phyloP scores from a whole-genome alignment of 2,888 invertebrate species.

The Euzophera pinguis region DNA sequence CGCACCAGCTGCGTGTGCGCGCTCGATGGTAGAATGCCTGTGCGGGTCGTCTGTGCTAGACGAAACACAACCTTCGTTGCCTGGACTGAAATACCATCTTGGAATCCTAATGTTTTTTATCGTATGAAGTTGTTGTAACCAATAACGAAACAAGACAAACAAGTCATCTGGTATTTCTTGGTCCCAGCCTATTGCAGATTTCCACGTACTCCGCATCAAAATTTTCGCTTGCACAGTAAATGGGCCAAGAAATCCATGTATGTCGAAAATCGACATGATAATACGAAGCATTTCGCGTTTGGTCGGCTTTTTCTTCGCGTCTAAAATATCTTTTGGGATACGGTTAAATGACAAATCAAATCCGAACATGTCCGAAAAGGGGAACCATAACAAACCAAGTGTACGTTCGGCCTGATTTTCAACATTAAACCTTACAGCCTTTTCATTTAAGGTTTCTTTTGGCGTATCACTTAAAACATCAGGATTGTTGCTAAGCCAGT shows the following conservation, averaged over 20 bases:
- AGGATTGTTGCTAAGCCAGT: constrained; percentile 17
- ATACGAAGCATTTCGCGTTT: constrained; percentile 10
- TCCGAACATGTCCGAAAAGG: background rate
- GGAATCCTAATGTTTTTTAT: too few relatives aligned
- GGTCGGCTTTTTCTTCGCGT: background rate
- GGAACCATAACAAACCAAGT: constrained; percentile 22
- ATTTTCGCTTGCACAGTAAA: constrained; percentile 12
- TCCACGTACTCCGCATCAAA: background rate
- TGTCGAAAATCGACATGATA: constrained; percentile 16
- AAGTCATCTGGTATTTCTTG: background rate
- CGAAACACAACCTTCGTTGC: too few relatives aligned
- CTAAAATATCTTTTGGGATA: background rate
- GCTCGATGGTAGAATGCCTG: too few relatives aligned
- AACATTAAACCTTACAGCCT: constrained; percentile 15
- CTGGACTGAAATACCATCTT: too few relatives aligned
- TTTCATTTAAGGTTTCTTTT: constrained; percentile 9
- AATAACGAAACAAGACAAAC: too few relatives aligned
- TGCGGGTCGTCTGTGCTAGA: too few relatives aligned
- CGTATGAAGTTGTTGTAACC: too few relatives aligned
- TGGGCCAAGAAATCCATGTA: constrained; percentile 11
- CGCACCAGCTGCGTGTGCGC: too few relatives aligned
- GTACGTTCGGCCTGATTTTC: constrained; percentile 19
- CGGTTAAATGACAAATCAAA: background rate
- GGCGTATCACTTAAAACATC: constrained; percentile 11
- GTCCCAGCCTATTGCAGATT: background rate